phyloP scores from a whole-genome alignment of 1,140 invertebrate genomes.

The Centruroides vittatus region DNA sequence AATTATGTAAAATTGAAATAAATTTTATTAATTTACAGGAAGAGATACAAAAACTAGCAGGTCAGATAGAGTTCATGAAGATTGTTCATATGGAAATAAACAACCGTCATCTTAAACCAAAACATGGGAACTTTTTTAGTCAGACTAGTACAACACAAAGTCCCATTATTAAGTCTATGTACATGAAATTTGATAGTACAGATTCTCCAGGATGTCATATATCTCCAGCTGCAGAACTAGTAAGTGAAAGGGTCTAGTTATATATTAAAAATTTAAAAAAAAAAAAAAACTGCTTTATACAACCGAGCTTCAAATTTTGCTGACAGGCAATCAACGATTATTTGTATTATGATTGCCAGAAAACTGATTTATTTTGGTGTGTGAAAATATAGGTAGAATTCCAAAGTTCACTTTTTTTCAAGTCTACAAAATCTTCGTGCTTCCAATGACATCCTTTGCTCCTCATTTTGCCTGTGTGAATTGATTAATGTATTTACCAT shows the following conservation, averaged over 20 bases:
- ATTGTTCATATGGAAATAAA: slow-evolving; percentile 45
- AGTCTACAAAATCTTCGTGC: too few relatives aligned
- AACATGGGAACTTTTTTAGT: slow-evolving; percentile 46
- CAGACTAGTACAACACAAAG: slow-evolving; percentile 28
- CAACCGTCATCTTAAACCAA: slow-evolving; percentile 70
- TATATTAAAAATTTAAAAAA: too few relatives aligned
- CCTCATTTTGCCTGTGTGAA: too few relatives aligned
- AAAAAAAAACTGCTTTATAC: too few relatives aligned
- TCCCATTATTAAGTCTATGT: slow-evolving; percentile 29
- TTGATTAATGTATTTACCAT: too few relatives aligned
- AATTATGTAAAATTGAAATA: background rate
- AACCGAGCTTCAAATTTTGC: too few relatives aligned
- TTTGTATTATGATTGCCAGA: too few relatives aligned
- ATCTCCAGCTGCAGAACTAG: slow-evolving; percentile 28
- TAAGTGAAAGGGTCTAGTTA: slow-evolving; percentile 31
- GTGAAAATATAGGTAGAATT: too few relatives aligned
- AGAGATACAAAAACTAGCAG: slow-evolving; percentile 62
- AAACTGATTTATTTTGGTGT: too few relatives aligned
- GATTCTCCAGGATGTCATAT: slow-evolving; percentile 28
- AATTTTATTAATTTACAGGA: slow-evolving; percentile 31
- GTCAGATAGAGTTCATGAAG: background rate
- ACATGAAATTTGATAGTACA: slow-evolving; percentile 25
- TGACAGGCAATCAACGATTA: too few relatives aligned
- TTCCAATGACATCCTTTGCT: too few relatives aligned
- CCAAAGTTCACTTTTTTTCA: too few relatives aligned